Evolutionary conservation across 2,888 invertebrate genomes (phyloP).

Genomic region (Drosophila setosimentum): DNA sequence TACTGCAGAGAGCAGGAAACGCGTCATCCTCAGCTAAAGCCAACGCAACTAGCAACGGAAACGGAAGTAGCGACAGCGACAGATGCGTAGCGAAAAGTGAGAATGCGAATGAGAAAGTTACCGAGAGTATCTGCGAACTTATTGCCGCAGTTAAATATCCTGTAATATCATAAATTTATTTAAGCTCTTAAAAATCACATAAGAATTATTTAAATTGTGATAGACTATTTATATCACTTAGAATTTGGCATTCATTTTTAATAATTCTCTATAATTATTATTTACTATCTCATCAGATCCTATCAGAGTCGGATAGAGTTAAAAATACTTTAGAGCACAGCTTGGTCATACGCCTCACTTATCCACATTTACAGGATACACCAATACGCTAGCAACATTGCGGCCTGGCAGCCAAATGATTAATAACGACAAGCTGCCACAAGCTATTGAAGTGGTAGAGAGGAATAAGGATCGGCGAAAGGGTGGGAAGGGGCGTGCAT

Average conservation of each 20-base stretch:
- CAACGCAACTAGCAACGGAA: constrained; percentile 77
- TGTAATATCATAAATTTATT: not conserved
- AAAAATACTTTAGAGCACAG: not conserved
- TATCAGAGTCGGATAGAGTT: not conserved
- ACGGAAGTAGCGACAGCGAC: constrained; percentile 68
- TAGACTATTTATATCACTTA: no score
- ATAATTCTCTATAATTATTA: no score
- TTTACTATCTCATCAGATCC: no score
- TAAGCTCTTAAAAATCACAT: not conserved
- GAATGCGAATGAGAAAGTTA: constrained; percentile 35
- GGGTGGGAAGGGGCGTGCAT: not conserved
- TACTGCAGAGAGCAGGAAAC: constrained; percentile 44
- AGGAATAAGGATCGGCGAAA: not conserved
- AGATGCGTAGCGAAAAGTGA: constrained; percentile 36
- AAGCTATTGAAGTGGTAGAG: constrained; percentile 48
- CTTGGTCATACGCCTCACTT: not conserved
- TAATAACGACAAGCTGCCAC: constrained; percentile 79
- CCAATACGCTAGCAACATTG: constrained; percentile 29
- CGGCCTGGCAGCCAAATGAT: constrained; percentile 75
- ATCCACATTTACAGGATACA: not conserved
- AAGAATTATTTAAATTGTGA: not conserved
- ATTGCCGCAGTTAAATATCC: constrained; percentile 49
- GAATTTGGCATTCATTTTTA: no score
- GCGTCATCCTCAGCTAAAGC: constrained; percentile 34
- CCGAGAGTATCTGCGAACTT: constrained; percentile 48